Base-by-base conservation (phyloP, 1,140 invertebrate species). In the Plodia interpunctella region DNA sequence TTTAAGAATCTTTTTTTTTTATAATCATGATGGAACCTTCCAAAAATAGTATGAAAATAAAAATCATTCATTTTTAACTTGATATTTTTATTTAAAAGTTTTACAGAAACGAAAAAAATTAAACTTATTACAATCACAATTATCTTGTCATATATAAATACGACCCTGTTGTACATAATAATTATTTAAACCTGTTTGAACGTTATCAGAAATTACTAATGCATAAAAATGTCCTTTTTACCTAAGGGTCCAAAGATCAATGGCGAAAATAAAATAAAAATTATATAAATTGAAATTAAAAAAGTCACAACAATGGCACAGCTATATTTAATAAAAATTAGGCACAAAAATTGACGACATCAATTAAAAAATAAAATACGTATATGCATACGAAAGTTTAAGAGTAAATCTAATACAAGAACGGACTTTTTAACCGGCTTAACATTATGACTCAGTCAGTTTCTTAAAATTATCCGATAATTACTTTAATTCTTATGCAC, bases 401-500 rank as follows among this genome's bases (percentile, higher is more conserved):
- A 44, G 38, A 44, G 38, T 15, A 44, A 44, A 15, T 44, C 38
- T 1, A 13, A 44, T n/a, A 44, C 38, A 44, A 44, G 15, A 44
- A 44, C 38, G n/a, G 38, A 44, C 38, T 15, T 44, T 44, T 44
- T 15, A 2, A 44, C 38, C 38, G 38, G 38, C 38, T 44, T 44
- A 44, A 44, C 38, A 44, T 44, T 44, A 44, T 44, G 38, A 44
- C 38, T 44, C 38, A 44, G 38, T 44, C 38, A 44, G 38, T 44
- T 44, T 44, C 38, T 44, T 44, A 44, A 44, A 44, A 44, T 44
- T 44, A 44, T 44, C 38, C 38, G 10, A 44, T 44, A 44, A 44
- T 44, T 44, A 44, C 15, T 44, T 44, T 44, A 44, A 44, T 44
- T 6, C n/a, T 44, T 44, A 44, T 2, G 38, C 15, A 44, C 15